phyloP scores from a whole-genome alignment of 35 echinoderm and acorn worm genomes.

The Ophiothrix spiculata region DNA sequence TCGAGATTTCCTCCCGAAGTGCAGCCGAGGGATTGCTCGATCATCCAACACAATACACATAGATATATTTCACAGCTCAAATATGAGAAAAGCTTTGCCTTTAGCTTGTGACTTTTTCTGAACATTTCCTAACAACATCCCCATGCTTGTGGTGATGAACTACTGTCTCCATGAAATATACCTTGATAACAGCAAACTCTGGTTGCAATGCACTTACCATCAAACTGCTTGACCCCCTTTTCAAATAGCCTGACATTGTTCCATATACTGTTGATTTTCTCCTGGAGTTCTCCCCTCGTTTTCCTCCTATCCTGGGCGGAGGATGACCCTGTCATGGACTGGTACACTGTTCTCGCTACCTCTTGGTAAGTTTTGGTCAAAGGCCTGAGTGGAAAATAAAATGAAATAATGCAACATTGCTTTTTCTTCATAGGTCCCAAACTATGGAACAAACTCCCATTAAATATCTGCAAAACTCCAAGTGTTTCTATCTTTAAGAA shows the following conservation, averaged over 20 bases:
- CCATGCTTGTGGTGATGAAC: no score
- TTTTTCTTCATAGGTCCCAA: no score
- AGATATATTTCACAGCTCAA: no score
- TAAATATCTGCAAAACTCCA: no score
- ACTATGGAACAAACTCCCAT: no score
- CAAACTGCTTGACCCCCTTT: conserved; percentile 74
- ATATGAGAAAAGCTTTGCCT: neutral
- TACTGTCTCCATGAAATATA: neutral
- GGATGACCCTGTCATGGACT: conserved; percentile 33
- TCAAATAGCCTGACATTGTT: conserved; percentile 86
- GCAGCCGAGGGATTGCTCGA: no score
- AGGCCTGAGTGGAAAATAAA: conserved; percentile 44
- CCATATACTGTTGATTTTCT: conserved; percentile 72
- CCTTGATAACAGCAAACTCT: neutral
- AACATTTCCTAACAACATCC: no score
- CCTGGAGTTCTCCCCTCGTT: conserved; percentile 69
- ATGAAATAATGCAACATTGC: neutral
- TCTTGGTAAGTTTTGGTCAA: conserved; percentile 84
- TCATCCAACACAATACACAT: no score
- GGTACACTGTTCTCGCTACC: conserved; percentile 49
- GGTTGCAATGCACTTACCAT: conserved; percentile 40
- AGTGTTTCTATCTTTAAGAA: no score
- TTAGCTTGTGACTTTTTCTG: no score
- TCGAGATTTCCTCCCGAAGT: no score
- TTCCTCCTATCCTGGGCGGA: conserved; percentile 61